These are phyloP conservation scores for Charaxes varanes DNA, from an alignment of 1,140 invertebrate genomes.

Conservation along the genomic window DNA sequence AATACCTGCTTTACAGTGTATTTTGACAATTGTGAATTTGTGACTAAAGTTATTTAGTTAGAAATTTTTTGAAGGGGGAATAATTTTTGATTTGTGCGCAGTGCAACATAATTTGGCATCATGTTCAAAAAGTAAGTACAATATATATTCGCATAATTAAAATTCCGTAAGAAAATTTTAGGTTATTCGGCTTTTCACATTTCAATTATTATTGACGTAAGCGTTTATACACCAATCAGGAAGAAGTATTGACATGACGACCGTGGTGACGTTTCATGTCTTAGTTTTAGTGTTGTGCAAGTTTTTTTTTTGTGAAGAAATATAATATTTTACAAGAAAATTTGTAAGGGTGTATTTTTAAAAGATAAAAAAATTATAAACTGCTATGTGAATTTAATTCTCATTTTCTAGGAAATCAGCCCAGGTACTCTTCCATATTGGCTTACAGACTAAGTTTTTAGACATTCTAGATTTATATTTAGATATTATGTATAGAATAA, in stretches of 20 bases:
- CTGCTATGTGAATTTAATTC: no score
- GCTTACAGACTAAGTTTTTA: no score
- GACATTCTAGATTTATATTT: no score
- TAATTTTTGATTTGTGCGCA: constrained; percentile 3
- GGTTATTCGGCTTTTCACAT: constrained; percentile 30
- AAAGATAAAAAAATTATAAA: no score
- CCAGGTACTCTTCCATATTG: no score
- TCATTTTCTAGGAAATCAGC: no score
- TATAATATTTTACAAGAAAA: neutral
- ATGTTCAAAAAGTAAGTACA: constrained; percentile 67
- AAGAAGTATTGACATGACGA: constrained; percentile 8
- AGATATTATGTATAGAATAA: no score
- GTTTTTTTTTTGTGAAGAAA: neutral
- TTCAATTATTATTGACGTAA: constrained; percentile 42
- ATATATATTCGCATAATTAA: constrained; percentile 7
- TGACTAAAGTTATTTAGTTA: constrained; percentile 17
- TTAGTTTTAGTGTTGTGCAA: constrained; percentile 12
- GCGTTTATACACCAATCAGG: constrained; percentile 19
- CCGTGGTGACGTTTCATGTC: constrained; percentile 11
- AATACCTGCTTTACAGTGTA: constrained; percentile 1
- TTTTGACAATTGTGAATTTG: constrained; percentile 29
- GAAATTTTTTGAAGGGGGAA: constrained; percentile 11
- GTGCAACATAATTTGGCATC: constrained; percentile 21
- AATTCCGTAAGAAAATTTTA: constrained; percentile 16
- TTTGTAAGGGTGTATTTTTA: no score